Evolutionary conservation across 2,888 invertebrate species (phyloP), one percentile per base, ranked within the genome.

Genomic region (Noctua janthe): DNA sequence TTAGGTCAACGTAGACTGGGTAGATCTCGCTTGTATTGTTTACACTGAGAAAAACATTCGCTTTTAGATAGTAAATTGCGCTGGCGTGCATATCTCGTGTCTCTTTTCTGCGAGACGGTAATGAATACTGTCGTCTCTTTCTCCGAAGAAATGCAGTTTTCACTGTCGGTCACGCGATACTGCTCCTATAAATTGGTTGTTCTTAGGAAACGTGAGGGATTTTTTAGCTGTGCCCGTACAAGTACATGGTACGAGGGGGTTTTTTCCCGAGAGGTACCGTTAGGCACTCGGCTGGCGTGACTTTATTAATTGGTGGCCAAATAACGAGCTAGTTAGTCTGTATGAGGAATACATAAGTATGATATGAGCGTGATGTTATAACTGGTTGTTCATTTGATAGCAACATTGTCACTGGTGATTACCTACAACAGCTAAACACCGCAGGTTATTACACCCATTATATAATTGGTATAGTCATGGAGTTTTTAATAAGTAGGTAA

Each of bases 111-210:
- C 56, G 39, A 47, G 39, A 8, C 8, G 0, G 66, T 23, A 13
- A 59, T n/a, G 70, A 15, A 74, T 87, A 82, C 76, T n/a, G 74
- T 29, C 78, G 79, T 92, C 93, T 91, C 90, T 81, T 76, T 93
- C 89, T 35, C 64, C 81, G 82, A 91, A 93, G 93, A 92, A 93
- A 94, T 94, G 94, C 93, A 93, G 93, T 94, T 94, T 94, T 94
- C 94, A 93, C 94, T 92, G 90, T 78, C 86, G 85, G 91, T 93
- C 94, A 94, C 93, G 94, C 94, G 89, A 93, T 74, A 85, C 79
- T 88, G 86, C 87, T 59, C 84, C 83, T 83, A 85, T 88, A 89
- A 92, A 91, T 91, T 92, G 85, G 82, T 81, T 71, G 83, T 90
- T 86, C 82, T 84, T 80, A 83, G 90, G 88, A 86, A 90, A 87